phyloP scores from a whole-genome alignment of 2,113 vertebrate genomes.

The Merops nubicus region DNA sequence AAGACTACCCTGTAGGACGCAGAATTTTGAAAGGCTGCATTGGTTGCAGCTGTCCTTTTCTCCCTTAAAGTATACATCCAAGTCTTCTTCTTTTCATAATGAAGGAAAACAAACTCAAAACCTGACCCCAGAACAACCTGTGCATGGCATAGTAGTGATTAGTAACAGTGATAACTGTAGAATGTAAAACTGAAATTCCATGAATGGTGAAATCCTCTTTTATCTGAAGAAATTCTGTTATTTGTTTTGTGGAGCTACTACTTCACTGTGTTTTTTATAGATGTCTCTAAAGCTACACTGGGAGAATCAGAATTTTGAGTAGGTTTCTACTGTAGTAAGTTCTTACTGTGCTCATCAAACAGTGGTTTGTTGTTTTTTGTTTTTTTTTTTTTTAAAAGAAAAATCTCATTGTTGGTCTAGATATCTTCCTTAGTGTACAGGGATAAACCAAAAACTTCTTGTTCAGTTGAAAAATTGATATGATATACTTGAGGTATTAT shows the following conservation, averaged over 20 bases:
- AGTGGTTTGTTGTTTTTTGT: neutral
- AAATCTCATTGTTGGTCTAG: neutral
- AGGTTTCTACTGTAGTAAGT: neutral
- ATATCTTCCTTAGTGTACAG: neutral
- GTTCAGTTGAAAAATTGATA: neutral
- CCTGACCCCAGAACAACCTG: neutral
- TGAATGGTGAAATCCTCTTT: neutral
- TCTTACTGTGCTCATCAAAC: neutral
- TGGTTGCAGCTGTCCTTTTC: neutral
- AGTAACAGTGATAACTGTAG: neutral
- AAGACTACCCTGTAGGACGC: neutral
- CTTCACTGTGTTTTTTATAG: neutral
- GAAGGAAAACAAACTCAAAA: neutral
- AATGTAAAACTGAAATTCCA: neutral
- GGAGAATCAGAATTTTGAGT: neutral
- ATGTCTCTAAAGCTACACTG: neutral
- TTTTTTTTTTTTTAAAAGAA: neutral
- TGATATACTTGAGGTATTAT: neutral
- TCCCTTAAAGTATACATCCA: neutral
- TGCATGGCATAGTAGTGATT: neutral
- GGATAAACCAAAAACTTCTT: neutral
- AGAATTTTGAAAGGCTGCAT: neutral
- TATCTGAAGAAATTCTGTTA: neutral
- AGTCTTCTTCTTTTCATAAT: neutral
- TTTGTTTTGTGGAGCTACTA: neutral